Base-by-base conservation (phyloP, 2,888 invertebrate genomes). In the Petrolisthes cinctipes region DNA sequence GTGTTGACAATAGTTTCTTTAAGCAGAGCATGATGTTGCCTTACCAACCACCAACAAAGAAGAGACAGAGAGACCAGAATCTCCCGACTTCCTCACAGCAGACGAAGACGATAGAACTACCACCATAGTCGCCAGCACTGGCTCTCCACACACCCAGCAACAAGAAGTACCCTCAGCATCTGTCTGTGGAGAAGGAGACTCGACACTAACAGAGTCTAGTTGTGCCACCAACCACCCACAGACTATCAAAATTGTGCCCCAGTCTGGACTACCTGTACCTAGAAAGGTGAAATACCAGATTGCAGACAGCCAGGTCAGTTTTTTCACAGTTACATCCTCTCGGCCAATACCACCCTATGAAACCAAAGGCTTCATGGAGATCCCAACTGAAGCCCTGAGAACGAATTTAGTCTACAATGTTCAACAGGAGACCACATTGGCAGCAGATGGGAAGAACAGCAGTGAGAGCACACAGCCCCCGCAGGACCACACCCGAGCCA, bases 101-200 rank as follows among this genome's bases (percentile, higher is more conserved):
- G 87, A 87, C 75, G 87, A 87, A 76, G 87, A 87, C 75, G 87
- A 87, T 51, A 68, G 87, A 75, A 84, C 87, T 5, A 87, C 87
- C 23, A 66, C 87, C n/a, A 66, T 75, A 6, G 84, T 68, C 6
- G 3, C 53, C 37, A 61, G 9, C 61, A 61, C 61, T 61, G 61
- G 37, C 2, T 37, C 37, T 61, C 11, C 61, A 61, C 61, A 61
- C 17, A 17, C 17, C 3, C 61, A 61, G 61, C 11, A 61, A 17
- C 11, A 61, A 71, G 80, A 85, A 23, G 80, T 71, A 53, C 71
- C 66, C 20, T 71, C 71, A 23, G 54, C 20, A 20, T 53, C 68
- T 54, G 6, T 71, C 9, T n/a, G 14, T 54, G 73, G 54, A 5
- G 54, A n/a, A 73, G n/a, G 20, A 4, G n/a, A 5, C n/a, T 82